Percentiles rank a stretch among this genome's conserved stretches.
Evolutionary conservation across 2,113 vertebrate species (phyloP).

Genomic region (Leptodactylus fuscus): DNA sequence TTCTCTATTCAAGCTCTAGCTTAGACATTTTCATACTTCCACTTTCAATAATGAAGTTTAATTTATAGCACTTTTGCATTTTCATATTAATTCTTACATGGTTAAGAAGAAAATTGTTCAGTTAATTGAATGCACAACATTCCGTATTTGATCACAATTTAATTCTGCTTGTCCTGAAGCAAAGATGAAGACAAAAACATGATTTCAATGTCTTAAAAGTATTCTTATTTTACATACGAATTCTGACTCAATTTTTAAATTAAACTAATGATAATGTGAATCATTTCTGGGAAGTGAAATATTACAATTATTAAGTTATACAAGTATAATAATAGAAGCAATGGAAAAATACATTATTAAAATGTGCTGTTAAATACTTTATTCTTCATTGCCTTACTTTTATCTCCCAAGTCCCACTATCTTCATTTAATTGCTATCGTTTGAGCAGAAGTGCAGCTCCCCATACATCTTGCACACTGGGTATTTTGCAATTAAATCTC

Average conservation of each 20-base stretch:
- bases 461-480: slow-evolving; percentile 30
- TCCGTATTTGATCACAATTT: slow-evolving; percentile 27
- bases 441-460: slow-evolving; percentile 10
- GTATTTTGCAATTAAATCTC: slow-evolving; percentile 33
- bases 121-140: slow-evolving; percentile 43
- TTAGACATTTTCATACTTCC: background rate
- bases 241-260: slow-evolving; percentile 42
- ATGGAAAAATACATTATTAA: slow-evolving; percentile 43
- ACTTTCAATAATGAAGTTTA: slow-evolving; percentile 17
- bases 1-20: background rate
- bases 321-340: slow-evolving; percentile 39
- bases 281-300: slow-evolving; percentile 31
- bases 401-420: slow-evolving; percentile 32
- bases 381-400: slow-evolving; percentile 31
- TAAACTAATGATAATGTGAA: slow-evolving; percentile 41
- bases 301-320: slow-evolving; percentile 40
- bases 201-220: slow-evolving; percentile 28
- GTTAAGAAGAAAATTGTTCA: background rate
- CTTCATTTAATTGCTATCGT: slow-evolving; percentile 47
- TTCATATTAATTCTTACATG: slow-evolving; percentile 20
- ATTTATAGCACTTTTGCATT: slow-evolving; percentile 8
- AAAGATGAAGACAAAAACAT: slow-evolving; percentile 25
- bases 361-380: slow-evolving; percentile 49
- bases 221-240: background rate
- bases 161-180: slow-evolving; percentile 43